Percentiles rank a stretch among this genome's conserved stretches.
phyloP scores from a whole-genome alignment of 2,797 vertebrate species.

The Hemibagrus guttatus region DNA sequence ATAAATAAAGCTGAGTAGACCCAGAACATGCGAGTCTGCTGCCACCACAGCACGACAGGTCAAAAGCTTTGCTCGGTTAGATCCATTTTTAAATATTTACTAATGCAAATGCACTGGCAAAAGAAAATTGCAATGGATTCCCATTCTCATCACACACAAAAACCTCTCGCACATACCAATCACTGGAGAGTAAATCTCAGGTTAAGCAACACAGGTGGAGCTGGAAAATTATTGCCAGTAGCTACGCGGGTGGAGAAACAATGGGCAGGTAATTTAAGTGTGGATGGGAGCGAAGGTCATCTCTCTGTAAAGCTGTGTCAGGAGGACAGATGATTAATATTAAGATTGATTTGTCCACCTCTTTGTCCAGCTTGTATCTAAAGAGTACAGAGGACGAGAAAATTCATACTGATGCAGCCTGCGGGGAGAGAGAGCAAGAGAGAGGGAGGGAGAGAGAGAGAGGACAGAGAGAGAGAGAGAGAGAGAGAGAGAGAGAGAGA shows the following conservation, averaged over 20 bases:
- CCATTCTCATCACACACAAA: slow-evolving; percentile 42
- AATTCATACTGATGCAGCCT: slow-evolving; percentile 38
- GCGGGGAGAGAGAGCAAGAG: too few relatives aligned
- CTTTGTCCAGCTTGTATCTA: slow-evolving; percentile 51
- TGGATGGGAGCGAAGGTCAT: slow-evolving; percentile 64
- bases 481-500: background rate
- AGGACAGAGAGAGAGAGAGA: slow-evolving; percentile 7
- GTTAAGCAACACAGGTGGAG: slow-evolving; percentile 55
- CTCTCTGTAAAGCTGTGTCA: slow-evolving; percentile 57
- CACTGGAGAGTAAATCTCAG: slow-evolving; percentile 66
- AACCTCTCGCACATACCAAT: slow-evolving; percentile 46
- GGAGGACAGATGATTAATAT: slow-evolving; percentile 64
- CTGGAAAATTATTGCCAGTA: slow-evolving; percentile 63
- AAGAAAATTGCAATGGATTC: slow-evolving; percentile 35
- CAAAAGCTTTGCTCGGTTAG: slow-evolving; percentile 31
- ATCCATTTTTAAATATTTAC: slow-evolving; percentile 47
- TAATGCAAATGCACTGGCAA: slow-evolving; percentile 36
- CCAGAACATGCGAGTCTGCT: background rate
- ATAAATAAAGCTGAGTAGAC: background rate
- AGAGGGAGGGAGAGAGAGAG: background rate
- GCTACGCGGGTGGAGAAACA: slow-evolving; percentile 41
- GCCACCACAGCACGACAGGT: background rate
- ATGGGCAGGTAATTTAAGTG: slow-evolving; percentile 69
- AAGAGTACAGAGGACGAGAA: slow-evolving; percentile 38
- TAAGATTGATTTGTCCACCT: slow-evolving; percentile 55